Evolutionary conservation across 2,113 vertebrate genomes (phyloP).

Genomic region (Colinus virginianus): DNA sequence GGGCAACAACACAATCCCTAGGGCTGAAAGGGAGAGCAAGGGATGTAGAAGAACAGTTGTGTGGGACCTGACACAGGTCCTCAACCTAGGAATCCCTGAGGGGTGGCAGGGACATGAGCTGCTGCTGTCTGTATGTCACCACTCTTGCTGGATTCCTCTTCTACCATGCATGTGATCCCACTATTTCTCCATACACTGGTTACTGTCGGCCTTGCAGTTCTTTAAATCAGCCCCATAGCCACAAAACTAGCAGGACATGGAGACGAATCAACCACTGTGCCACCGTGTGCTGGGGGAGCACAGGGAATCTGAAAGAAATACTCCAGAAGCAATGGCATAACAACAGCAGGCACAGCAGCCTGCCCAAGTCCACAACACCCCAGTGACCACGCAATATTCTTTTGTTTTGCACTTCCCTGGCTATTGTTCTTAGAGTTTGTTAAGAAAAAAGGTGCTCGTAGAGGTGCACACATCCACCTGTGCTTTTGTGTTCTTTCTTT

Average conservation of each 20-base stretch:
- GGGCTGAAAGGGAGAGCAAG: not conserved
- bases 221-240: not conserved
- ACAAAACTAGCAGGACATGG: not conserved
- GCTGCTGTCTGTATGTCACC: not conserved
- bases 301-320: not conserved
- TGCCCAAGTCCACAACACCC: too few relatives aligned
- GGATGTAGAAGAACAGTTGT: not conserved
- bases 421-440: not conserved
- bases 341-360: too few relatives aligned
- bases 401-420: not conserved
- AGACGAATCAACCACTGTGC: not conserved
- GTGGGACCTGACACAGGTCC: accelerated
- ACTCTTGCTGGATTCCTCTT: not conserved
- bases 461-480: not conserved
- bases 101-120: not conserved
- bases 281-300: not conserved
- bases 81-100: not conserved
- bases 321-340: not conserved
- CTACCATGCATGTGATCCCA: not conserved
- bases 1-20: accelerated
- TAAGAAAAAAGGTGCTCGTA: not conserved
- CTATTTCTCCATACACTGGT: not conserved
- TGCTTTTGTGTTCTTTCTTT: not conserved
- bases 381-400: not conserved
- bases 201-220: not conserved